phyloP scores from a whole-genome alignment of 2,888 invertebrate species.

The Argyra leucocephala region DNA sequence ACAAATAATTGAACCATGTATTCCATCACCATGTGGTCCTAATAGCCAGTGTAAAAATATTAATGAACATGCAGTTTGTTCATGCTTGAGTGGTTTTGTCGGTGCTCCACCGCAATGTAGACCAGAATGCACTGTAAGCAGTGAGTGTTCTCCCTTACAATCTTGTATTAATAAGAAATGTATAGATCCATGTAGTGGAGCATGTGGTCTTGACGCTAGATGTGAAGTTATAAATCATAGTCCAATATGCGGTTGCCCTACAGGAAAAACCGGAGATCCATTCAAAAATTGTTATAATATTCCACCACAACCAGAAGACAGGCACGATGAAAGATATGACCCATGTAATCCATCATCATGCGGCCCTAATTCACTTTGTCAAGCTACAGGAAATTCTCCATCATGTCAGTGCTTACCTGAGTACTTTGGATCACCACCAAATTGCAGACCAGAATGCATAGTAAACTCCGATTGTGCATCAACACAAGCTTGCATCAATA shows the following conservation, averaged over 20 bases:
- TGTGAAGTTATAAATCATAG: constrained; percentile 64
- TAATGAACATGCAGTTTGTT: constrained; percentile 56
- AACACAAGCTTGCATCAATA: constrained; percentile 67
- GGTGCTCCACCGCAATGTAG: constrained; percentile 61
- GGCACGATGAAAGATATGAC: constrained; percentile 41
- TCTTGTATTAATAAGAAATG: constrained; percentile 63
- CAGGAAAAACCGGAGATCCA: constrained; percentile 63
- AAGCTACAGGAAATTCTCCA: constrained; percentile 54
- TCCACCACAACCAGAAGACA: constrained; percentile 39
- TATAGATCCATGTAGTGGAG: constrained; percentile 59
- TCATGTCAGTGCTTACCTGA: constrained; percentile 67
- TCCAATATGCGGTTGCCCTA: constrained; percentile 58
- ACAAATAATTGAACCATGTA: constrained; percentile 40
- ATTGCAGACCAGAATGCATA: constrained; percentile 73
- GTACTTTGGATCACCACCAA: constrained; percentile 70
- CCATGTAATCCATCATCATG: constrained; percentile 73
- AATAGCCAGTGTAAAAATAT: constrained; percentile 52
- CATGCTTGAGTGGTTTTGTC: constrained; percentile 57
- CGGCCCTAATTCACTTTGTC: constrained; percentile 69
- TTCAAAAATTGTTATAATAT: constrained; percentile 63
- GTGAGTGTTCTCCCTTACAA: constrained; percentile 53
- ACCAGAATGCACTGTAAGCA: constrained; percentile 58
- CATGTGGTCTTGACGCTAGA: constrained; percentile 60
- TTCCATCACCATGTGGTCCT: constrained; percentile 53
- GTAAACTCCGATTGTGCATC: constrained; percentile 73